Evolutionary conservation across 2,888 invertebrate species (phyloP).

Genomic region (Ethmia dodecea): DNA sequence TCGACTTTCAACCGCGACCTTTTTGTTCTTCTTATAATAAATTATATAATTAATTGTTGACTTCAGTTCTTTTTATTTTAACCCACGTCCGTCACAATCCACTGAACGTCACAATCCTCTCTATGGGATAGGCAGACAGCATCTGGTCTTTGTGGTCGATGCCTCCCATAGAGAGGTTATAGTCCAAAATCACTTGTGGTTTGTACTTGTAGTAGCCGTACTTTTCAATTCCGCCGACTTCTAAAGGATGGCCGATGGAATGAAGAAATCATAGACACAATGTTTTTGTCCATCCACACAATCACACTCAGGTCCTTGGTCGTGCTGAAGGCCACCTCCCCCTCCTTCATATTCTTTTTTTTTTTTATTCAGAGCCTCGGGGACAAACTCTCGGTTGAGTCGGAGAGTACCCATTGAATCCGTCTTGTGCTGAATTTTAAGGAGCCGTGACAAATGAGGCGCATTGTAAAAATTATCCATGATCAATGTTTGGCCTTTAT

Average conservation of each 20-base stretch:
- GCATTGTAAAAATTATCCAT: neutral
- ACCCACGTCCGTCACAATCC: no score
- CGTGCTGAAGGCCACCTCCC: neutral
- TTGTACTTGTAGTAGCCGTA: constrained; percentile 1
- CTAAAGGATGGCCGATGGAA: constrained; percentile 6
- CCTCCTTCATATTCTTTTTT: neutral
- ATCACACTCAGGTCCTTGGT: constrained; percentile 1
- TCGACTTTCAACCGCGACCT: no score
- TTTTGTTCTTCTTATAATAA: no score
- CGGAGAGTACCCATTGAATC: neutral
- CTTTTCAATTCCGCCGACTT: neutral
- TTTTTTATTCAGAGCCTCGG: neutral
- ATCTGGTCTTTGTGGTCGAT: no score
- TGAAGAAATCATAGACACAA: constrained; percentile 7
- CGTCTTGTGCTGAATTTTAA: neutral
- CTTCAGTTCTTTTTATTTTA: no score
- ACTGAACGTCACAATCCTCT: no score
- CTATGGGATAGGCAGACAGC: no score
- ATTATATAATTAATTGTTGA: no score
- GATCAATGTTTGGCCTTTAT: neutral
- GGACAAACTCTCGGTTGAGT: neutral
- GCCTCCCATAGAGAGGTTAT: neutral
- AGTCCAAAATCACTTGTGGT: neutral
- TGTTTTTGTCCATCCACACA: constrained; percentile 8
- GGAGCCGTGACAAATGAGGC: neutral